Base-by-base conservation (phyloP, 2,797 vertebrate species). In the Gastrophryne carolinensis region DNA sequence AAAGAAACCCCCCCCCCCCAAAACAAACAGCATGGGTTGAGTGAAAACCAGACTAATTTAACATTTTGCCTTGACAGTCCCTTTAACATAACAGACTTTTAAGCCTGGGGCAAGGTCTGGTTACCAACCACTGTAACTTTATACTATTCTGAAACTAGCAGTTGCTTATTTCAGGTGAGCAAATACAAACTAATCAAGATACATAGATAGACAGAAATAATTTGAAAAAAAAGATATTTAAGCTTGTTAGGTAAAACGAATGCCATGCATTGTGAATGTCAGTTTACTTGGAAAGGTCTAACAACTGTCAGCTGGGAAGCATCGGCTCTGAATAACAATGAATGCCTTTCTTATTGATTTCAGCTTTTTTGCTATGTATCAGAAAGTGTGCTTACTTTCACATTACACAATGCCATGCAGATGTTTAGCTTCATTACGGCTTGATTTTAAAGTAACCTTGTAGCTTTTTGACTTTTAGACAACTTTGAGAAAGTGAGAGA, bases 321-420 rank as follows among this genome's bases (percentile, higher is more conserved):
- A 66, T 27, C 72, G 53, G n/a, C 52, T 30, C 49, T 5, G 75
- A 71, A 78, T 78, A 78, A 72, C 68, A 78, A 78, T 78, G 67
- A 78, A 58, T 52, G 61, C 50, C 60, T 78, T 71, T 64, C 12
- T 13, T 78, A 78, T 78, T 57, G 68, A 78, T 78, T 72, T 65
- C 41, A 71, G 52, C 61, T 72, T 62, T 44, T 57, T 64, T 60
- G 23, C 50, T 58, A 72, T 65, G 60, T 77, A 62, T 58, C 57
- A 72, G 52, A 68, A 78, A 77, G 74, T 71, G 58, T 77, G 67
- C 68, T 57, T 70, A 58, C 17, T 58, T 72, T 57, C 41, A 57
- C 41, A 78, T 19, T 78, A 37, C 65, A 34, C 58, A 35, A 64
- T 57, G 35, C 19, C 49, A 54, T 78, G 37, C 53, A 75, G 65